Percentiles rank a stretch among this genome's conserved stretches.
Evolutionary conservation across 2,797 vertebrate species (phyloP).

Genomic region (Myotis pilosus): DNA sequence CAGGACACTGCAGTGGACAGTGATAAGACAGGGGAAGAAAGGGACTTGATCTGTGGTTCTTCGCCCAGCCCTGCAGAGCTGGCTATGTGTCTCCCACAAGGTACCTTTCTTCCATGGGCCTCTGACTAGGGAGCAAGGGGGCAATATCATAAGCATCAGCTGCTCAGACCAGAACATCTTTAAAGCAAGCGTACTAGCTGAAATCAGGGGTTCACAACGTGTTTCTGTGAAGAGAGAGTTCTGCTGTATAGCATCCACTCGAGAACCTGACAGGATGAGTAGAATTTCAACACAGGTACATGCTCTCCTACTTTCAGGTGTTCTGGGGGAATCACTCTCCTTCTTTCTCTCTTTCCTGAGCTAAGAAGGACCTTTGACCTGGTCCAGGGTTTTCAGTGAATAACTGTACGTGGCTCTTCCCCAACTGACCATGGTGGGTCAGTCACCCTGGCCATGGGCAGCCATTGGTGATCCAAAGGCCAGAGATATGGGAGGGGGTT

Average conservation of each 20-base stretch:
- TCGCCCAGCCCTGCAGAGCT: not conserved
- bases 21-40: not conserved
- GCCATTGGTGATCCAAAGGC: not conserved
- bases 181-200: not conserved
- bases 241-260: accelerated
- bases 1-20: accelerated
- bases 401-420: not conserved
- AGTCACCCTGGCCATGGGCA: not conserved
- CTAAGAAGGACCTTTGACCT: not conserved
- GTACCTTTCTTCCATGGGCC: not conserved
- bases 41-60: not conserved
- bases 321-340: not conserved
- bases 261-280: not conserved
- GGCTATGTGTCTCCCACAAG: too few relatives aligned
- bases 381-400: not conserved
- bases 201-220: not conserved
- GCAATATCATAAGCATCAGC: too few relatives aligned
- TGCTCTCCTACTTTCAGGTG: not conserved
- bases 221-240: not conserved
- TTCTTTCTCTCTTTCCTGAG: not conserved
- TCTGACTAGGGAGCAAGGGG: not conserved
- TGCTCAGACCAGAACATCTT: not conserved
- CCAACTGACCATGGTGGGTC: not conserved
- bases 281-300: too few relatives aligned
- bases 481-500: too few relatives aligned